Evolutionary conservation across 2,888 invertebrate genomes (phyloP).

Genomic region (Baccha elongata): DNA sequence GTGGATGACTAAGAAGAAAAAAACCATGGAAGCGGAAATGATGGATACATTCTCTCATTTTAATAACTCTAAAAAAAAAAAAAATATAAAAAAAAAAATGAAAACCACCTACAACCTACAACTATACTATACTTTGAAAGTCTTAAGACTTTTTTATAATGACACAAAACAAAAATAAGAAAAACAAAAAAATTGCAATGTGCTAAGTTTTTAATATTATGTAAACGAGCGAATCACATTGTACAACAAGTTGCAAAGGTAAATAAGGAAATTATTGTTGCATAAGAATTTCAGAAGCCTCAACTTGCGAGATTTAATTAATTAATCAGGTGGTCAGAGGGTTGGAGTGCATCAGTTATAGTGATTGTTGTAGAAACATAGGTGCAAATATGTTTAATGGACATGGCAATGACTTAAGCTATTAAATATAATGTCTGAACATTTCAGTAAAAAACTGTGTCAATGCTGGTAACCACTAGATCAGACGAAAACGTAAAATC

Average conservation of each 20-base stretch:
- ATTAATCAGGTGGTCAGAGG: constrained; percentile 21
- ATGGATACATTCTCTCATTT: constrained; percentile 79
- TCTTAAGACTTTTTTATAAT: constrained; percentile 17
- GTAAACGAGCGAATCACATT: not conserved
- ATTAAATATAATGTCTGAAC: too few species aligned
- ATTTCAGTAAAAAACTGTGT: too few species aligned
- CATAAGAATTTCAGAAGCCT: constrained; percentile 32
- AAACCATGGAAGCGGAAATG: constrained; percentile 82
- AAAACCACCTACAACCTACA: constrained; percentile 41
- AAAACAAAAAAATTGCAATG: constrained; percentile 22
- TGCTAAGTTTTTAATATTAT: constrained; percentile 23
- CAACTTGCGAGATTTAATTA: not conserved
- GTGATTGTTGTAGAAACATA: not conserved
- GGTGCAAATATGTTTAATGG: not conserved
- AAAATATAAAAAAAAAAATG: constrained; percentile 49
- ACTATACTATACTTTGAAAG: not conserved
- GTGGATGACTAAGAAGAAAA: constrained; percentile 73
- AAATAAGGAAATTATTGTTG: constrained; percentile 35
- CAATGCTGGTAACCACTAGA: too few species aligned
- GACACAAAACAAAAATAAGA: constrained; percentile 29
- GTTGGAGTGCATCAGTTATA: constrained; percentile 24
- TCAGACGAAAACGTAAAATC: too few species aligned
- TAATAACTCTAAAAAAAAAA: constrained; percentile 54
- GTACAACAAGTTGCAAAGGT: constrained; percentile 17
- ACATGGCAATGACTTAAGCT: too few species aligned